Conservation (phyloP, 2,113 vertebrate genomes). For the Sinosuthora webbiana region DNA sequence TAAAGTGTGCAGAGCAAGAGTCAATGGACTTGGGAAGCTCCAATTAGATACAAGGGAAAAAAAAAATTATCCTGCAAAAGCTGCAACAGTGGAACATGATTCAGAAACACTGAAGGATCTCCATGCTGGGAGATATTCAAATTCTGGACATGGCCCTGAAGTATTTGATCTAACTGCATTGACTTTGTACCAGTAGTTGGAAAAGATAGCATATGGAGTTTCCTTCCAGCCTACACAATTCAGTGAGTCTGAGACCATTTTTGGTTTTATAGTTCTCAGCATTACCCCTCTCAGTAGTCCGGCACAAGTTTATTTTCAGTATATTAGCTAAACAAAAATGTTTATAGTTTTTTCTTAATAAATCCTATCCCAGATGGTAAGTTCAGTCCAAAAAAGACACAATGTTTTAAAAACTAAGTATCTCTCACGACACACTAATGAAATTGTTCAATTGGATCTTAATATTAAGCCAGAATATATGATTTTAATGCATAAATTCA, state of each 20-base stretch:
- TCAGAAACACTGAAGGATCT: neutral
- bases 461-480: neutral
- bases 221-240: neutral
- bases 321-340: neutral
- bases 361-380: neutral
- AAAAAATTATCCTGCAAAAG: neutral
- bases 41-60: neutral
- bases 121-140: neutral
- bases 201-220: neutral
- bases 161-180: neutral
- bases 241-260: neutral
- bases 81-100: neutral
- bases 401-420: neutral
- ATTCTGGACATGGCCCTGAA: neutral
- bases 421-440: neutral
- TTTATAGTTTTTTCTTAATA: neutral
- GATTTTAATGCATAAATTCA: neutral
- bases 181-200: neutral
- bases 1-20: neutral
- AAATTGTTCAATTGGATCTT: neutral
- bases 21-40: neutral
- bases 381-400: neutral
- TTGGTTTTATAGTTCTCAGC: neutral
- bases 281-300: neutral
- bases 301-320: neutral